Base-by-base conservation (phyloP, 2,113 vertebrate genomes). In the Leptosomus discolor region DNA sequence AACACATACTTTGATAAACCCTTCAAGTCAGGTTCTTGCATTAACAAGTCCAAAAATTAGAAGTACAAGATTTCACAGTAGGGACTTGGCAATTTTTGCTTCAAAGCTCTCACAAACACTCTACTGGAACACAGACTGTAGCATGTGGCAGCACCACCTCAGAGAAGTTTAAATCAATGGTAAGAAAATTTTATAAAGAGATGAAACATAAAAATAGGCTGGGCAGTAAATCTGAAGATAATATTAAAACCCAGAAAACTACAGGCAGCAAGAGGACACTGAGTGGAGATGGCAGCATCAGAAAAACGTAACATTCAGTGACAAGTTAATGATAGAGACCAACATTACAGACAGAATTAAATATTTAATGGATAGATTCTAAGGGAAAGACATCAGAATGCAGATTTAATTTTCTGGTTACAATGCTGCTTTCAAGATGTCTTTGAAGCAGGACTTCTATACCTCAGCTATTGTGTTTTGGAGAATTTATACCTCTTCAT, bases 361-460 rank as follows among this genome's bases (percentile, higher is more conserved):
- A 54, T 41, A 36, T 27, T 75, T 48, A 94, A 85, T 15, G 43
- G 43, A 48, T 19, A 13, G 6, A 84, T 8, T 63, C 50, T 26
- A 26, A 18, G 5, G 21, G 45, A 57, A 74, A 84, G 14, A 16
- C 37, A 67, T 1, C 1, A 85, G 17, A 93, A 90, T 1, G 9
- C 29, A 75, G 54, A 70, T 58, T 91, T 37, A 32, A 87, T 89
- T 91, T 82, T 88, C 90, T 51, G 29, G 37, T 63, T 92, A 78
- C 51, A 78, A 34, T 56, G 39, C 34, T 51, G 41, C 57, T 90
- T 86, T 84, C 51, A 80, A 64, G 37, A 37, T 11, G 7, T 43
- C 32, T 92, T 92, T 63, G 54, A 86, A n/a, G 30, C 26, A 74
- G 43, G 32, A 68, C 32, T 63, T 90, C 75, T 39, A 30, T 8